Conservation (phyloP, 2,888 invertebrate species). For the Tryphoninae sp. region DNA sequence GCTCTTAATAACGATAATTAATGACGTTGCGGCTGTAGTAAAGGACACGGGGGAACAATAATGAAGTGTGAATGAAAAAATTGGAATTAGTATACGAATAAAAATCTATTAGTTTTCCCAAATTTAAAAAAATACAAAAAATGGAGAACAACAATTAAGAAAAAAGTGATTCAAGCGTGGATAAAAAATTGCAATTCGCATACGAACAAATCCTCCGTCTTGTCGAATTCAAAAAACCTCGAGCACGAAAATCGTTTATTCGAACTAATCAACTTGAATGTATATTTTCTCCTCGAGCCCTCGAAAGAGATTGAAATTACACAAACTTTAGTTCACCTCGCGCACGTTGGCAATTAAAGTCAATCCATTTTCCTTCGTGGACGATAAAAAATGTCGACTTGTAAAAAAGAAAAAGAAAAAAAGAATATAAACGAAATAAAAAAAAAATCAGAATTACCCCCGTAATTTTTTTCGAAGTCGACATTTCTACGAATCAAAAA, state of each 20-base stretch:
- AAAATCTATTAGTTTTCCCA: too few species aligned
- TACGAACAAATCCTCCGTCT: too few species aligned
- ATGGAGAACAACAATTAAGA: too few species aligned
- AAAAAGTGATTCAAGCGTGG: not conserved
- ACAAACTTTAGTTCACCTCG: too few species aligned
- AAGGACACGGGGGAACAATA: not conserved
- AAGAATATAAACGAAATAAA: not conserved
- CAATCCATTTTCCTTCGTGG: not conserved
- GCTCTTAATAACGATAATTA: constrained; percentile 57
- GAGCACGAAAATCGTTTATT: too few species aligned
- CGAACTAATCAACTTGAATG: too few species aligned
- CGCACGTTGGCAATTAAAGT: too few species aligned
- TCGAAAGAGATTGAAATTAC: too few species aligned
- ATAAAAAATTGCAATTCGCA: not conserved
- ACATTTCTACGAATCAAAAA: constrained; percentile 32
- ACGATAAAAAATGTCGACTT: not conserved
- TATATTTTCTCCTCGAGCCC: too few species aligned
- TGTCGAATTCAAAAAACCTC: too few species aligned
- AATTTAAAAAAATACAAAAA: too few species aligned
- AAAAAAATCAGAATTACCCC: not conserved
- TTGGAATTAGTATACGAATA: too few species aligned
- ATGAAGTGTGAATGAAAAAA: not conserved
- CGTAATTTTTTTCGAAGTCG: constrained; percentile 4
- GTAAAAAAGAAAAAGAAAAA: not conserved
- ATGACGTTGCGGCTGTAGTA: constrained; percentile 25